These are phyloP conservation scores for Malurus alboscapulatus DNA, from an alignment of 2,113 vertebrate species.

Conservation along the genomic window DNA sequence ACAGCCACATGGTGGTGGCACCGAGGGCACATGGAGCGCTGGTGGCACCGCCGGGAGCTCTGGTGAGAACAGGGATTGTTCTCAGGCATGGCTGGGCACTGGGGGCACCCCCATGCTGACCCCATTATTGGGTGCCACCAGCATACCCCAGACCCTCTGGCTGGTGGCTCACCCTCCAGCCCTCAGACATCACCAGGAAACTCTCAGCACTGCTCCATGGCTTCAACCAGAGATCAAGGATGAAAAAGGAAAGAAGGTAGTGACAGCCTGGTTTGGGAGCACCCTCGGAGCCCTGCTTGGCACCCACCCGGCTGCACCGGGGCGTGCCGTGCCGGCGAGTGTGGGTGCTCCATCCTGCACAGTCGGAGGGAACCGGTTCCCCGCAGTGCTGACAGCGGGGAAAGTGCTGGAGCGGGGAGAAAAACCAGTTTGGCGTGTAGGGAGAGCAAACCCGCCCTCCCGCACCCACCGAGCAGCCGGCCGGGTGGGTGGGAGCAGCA, in stretches of 20 bases:
- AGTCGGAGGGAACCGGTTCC: background rate
- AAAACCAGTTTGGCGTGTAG: constrained; percentile 47
- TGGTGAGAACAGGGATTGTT: accelerated
- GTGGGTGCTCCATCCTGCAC: background rate
- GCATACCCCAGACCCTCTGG: background rate
- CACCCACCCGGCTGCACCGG: background rate
- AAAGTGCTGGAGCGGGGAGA: background rate
- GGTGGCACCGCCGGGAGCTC: accelerated
- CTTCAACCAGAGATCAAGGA: background rate
- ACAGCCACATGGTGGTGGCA: background rate
- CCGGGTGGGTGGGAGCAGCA: background rate
- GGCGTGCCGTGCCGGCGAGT: background rate
- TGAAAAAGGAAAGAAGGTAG: accelerated
- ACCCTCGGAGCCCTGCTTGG: accelerated
- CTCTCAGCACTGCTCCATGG: accelerated
- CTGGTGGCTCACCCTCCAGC: accelerated
- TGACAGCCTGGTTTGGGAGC: background rate
- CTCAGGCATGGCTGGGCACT: background rate
- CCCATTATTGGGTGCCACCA: background rate
- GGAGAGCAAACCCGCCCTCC: background rate
- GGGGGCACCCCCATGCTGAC: accelerated
- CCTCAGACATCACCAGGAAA: background rate
- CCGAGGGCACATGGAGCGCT: accelerated
- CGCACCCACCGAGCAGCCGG: background rate
- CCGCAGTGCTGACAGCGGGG: background rate